Evolutionary conservation across 2,888 invertebrate genomes (phyloP), one percentile per base, ranked within the genome.

Genomic region (Myopa testacea): DNA sequence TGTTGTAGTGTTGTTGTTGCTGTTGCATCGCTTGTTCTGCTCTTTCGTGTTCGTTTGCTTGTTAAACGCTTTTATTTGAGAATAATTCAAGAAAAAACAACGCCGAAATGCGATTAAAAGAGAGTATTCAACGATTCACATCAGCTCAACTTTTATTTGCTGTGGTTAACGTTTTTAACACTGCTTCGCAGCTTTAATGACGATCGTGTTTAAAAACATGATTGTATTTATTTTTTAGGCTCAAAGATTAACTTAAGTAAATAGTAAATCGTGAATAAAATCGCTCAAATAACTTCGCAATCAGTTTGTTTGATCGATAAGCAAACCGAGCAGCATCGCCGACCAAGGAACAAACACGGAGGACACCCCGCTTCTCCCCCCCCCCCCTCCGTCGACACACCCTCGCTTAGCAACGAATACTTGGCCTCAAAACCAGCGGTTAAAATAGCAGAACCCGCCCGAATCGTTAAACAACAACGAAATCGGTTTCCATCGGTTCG

Each of bases 1-100:
- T 38, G 65, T 65, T 76, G 75, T 78, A 50, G 52, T 80, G 80
- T 77, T 78, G 76, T 58, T 68, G 60, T 76, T 74, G 71, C 68
- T 73, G 62, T 62, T 52, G 62, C 72, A 52, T 58, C 16, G 3
- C 10, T 50, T 50, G 50, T 50, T 50, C 50, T 50, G 50, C 40
- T 19, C 4, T 50, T 34, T 50, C n/a, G n/a, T n/a, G 52, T 50
- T 34, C 26, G 34, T 34, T 52, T 65, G 50, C 50, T 65, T 34
- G 14, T 38, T 65, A 26, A 7, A 52, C 37, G 52, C 3, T 37
- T 65, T 63, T 65, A 74, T 74, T 62, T 37, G 45, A 52, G 19
- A 34, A 50, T 74, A 65, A 74, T 63, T 65, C 45, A 50, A 34
- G 37, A 19, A 63, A 8, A 45, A 45, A 10, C 6, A 45, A 45